Percentiles rank a stretch among this genome's conserved stretches.
Evolutionary conservation across 2,888 invertebrate species (phyloP).

Genomic region (Galeopsomyia nigrocyanea): DNA sequence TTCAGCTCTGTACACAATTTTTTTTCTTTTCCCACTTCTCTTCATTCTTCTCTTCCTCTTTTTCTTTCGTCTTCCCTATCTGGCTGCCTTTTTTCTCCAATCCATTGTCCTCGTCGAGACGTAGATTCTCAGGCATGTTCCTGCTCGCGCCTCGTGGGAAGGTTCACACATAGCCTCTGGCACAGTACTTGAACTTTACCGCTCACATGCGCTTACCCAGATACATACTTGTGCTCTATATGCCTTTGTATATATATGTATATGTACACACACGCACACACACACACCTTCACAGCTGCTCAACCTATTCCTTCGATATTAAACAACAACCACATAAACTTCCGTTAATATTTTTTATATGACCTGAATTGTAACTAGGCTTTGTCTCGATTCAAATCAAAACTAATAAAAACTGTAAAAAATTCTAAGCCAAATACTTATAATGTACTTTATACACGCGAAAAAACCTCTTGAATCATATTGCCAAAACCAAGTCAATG

Average conservation of each 20-base stretch:
- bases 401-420: too few species aligned
- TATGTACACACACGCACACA: neutral
- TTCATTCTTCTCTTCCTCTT: neutral
- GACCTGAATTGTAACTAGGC: conserved; percentile 39
- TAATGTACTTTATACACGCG: too few species aligned
- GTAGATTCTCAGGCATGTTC: conserved; percentile 61
- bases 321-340: conserved; percentile 32
- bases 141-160: conserved; percentile 62
- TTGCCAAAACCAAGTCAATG: too few species aligned
- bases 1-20: conserved; percentile 5
- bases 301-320: neutral
- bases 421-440: too few species aligned
- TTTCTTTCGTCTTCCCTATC: conserved; percentile 9
- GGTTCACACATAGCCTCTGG: conserved; percentile 55
- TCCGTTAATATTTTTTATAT: conserved; percentile 42
- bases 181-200: neutral
- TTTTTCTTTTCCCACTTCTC: conserved; percentile 5
- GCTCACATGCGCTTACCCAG: neutral
- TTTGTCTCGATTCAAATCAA: too few species aligned
- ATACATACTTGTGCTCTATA: conserved; percentile 6
- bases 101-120: conserved; percentile 64
- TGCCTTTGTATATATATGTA: neutral
- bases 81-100: conserved; percentile 41
- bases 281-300: neutral
- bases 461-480: too few species aligned